Conservation (phyloP, 2,888 invertebrate genomes). For the Hirudinaria manillensis region DNA sequence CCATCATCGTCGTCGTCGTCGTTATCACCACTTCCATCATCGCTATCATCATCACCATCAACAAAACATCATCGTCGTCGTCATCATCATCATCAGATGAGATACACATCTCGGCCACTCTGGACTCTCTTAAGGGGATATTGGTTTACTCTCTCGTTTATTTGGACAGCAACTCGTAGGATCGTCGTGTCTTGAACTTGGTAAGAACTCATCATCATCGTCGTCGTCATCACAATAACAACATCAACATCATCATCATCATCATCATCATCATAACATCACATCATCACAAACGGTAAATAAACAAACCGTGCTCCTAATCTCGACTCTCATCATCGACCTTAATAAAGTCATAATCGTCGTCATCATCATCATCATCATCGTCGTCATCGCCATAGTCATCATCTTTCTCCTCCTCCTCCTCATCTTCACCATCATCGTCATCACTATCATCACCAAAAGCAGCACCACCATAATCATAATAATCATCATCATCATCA, state of each 20-base stretch:
- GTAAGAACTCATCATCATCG: neutral
- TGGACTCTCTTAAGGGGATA: neutral
- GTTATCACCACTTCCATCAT: neutral
- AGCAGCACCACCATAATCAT: neutral
- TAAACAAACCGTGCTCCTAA: no score
- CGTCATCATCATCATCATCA: conserved; percentile 24
- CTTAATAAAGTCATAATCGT: conserved; percentile 22
- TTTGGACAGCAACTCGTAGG: no score
- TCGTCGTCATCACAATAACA: neutral
- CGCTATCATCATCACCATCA: conserved; percentile 26
- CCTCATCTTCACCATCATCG: conserved; percentile 4
- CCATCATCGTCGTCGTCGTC: neutral
- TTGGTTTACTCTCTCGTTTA: no score
- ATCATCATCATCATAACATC: neutral
- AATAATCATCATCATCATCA: neutral
- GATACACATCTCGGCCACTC: neutral
- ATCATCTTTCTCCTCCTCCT: neutral
- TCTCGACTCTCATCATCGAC: neutral
- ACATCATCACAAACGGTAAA: no score
- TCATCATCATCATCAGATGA: conserved; percentile 24
- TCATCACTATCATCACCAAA: neutral
- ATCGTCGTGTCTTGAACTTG: no score
- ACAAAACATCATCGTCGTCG: conserved; percentile 17
- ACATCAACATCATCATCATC: neutral
- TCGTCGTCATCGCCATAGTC: conserved; percentile 20